These are phyloP conservation scores for Vultur gryphus DNA, from an alignment of 2,797 vertebrate species.

Conservation along the genomic window DNA sequence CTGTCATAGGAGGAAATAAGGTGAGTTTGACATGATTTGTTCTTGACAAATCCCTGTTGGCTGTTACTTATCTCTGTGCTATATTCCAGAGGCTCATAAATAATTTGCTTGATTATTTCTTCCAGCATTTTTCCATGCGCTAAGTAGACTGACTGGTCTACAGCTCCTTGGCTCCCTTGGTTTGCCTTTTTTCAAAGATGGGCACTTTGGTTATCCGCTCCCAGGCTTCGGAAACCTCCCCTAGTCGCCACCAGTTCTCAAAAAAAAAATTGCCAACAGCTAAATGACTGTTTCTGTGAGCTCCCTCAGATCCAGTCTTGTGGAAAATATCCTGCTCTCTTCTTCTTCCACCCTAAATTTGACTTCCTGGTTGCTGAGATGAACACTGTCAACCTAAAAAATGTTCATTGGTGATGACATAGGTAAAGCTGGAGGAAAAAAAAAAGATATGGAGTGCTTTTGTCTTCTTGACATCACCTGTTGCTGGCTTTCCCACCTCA, in stretches of 20 bases:
- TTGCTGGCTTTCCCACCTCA: not conserved
- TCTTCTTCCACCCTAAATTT: not conserved
- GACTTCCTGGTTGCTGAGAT: not conserved
- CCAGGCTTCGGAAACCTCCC: not conserved
- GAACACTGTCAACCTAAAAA: not conserved
- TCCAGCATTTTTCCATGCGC: not conserved
- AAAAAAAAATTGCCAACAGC: not conserved
- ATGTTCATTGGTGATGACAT: not conserved
- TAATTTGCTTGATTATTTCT: conserved; percentile 58
- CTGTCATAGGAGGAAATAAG: conserved; percentile 58
- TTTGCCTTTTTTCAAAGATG: not conserved
- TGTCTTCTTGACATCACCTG: not conserved
- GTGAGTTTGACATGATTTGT: conserved; percentile 62
- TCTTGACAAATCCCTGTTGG: conserved; percentile 56
- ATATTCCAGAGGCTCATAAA: conserved; percentile 48
- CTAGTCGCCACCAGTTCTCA: not conserved
- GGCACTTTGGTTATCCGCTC: not conserved
- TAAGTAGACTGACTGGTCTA: not conserved
- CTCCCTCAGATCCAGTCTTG: not conserved
- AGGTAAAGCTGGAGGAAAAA: not conserved
- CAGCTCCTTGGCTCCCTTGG: not conserved
- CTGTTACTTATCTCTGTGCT: conserved; percentile 54
- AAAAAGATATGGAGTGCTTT: not conserved
- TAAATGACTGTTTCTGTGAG: not conserved
- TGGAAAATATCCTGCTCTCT: not conserved